Base-by-base conservation (phyloP, 2,797 vertebrate species). In the Pipistrellus pipistrellus region DNA sequence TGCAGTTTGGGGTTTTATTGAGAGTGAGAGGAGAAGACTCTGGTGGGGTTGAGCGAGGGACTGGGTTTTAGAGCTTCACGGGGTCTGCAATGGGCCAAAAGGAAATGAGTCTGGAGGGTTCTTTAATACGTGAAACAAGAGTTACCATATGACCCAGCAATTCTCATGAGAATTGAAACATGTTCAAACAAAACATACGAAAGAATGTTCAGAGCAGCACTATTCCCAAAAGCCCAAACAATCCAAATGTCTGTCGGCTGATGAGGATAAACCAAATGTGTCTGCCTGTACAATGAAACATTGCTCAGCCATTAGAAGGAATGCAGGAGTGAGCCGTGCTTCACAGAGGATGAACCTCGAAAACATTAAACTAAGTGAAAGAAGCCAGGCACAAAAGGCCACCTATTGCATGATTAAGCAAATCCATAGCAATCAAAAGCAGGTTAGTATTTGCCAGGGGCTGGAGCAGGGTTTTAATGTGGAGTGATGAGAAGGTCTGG, bases 81-180 rank as follows among this genome's bases (percentile, higher is more conserved):
- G 27, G 27, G 21, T 69, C 77, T 57, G 13, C 51, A 27, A 77
- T 46, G 25, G 69, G 44, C 53, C 41, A 66, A 90, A 92, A 88
- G 41, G 41, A 88, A 84, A 88, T 51, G 21, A 46, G 15, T 35
- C 48, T 71, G 10, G 51, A 1, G 3, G 7, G 55, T 82, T 91
- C 84, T 72, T 93, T 75, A 82, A 72, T 86, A 32, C 64, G 12
- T 32, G 55, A 57, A 69, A 86, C 32, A 41, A 46, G 66, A 62
- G 51, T 90, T 90, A 90, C 25, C 64, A 18, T 48, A 41, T 76
- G 66, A 83, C 59, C 76, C 46, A 76, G 80, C 59, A 85, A 3
- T 71, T 88, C 90, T 66, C 76, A 35, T 78, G 76, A 94, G 71
- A 86, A 81, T 27, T 75, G 41, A 86, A 96, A 71, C 71, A 18